Evolutionary conservation across 2,113 vertebrate species (phyloP).

Genomic region (Fregetta grallaria): DNA sequence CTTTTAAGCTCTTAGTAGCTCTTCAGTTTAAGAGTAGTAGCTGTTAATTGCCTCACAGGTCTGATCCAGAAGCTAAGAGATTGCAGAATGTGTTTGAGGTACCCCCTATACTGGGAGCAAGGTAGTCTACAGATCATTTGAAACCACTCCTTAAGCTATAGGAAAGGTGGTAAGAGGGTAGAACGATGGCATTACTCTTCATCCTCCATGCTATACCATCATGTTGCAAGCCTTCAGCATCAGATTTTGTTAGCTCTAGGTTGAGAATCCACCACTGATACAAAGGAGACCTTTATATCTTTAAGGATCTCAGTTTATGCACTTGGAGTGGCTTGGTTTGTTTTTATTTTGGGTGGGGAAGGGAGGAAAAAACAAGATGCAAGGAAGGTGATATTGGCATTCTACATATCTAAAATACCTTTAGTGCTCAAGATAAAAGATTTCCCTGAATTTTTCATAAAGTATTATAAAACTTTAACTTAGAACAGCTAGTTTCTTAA

Average conservation of each 20-base stretch:
- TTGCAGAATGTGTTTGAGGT: not conserved
- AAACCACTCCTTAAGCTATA: not conserved
- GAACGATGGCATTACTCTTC: accelerated
- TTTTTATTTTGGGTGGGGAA: not conserved
- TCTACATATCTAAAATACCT: not conserved
- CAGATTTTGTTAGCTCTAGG: not conserved
- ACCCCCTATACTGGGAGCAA: not conserved
- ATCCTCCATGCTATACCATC: not conserved
- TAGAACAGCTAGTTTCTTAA: not conserved
- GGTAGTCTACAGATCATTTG: not conserved
- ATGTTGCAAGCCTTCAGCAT: not conserved
- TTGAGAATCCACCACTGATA: not conserved
- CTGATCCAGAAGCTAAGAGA: not conserved
- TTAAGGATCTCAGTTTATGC: not conserved
- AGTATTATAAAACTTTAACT: not conserved
- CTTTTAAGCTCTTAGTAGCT: not conserved
- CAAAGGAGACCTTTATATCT: not conserved
- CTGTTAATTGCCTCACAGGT: not conserved
- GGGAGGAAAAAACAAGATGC: not conserved
- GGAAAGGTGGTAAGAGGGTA: not conserved
- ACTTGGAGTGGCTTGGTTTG: not conserved
- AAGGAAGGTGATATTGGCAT: not conserved
- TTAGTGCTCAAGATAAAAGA: not conserved
- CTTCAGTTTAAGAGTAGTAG: not conserved
- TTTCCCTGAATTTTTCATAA: not conserved